Evolutionary conservation across 2,113 vertebrate species (phyloP), one percentile per base, ranked within the genome.

Genomic region (Myotis yumanensis): DNA sequence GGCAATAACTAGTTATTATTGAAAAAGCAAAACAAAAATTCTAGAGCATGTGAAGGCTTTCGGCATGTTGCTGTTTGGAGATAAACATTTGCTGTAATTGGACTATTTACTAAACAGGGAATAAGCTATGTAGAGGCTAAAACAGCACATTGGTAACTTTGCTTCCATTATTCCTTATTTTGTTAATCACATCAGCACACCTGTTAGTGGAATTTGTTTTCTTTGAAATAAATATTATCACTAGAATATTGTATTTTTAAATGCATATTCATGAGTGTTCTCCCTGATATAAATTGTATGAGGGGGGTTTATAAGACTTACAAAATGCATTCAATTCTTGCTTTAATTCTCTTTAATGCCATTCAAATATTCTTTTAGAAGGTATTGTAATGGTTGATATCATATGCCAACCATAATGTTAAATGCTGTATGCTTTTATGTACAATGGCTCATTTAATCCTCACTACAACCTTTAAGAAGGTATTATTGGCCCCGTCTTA

Each of bases 81-180:
- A 92, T 91, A 97, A 98, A 97, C 95, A 94, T 89, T 97, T 96
- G 57, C 73, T 95, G 64, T 89, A 83, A 96, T 64, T 22, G 57
- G 72, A 79, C 79, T 94, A 96, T 95, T 97, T 97, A 96, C 97
- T 95, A 91, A 96, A 93, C 64, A 97, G 87, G 37, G 90, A 95
- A 93, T 66, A 93, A n/a, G n/a, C 72, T 95, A 82, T 40, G 97
- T 95, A 96, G 95, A 92, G 89, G 86, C 79, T 86, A 90, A 72
- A 73, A 73, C 46, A 94, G 88, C 83, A 79, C 83, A 92, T 82
- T 93, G 90, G 94, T 90, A 95, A 92, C 57, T 52, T 95, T 95
- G 83, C 95, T 96, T 97, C 73, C 93, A 62, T 59, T 91, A 35
- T 57, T 73, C 52, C 17, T 79, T 80, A 52, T 59, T 54, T 62